Percentiles rank a stretch among this genome's conserved stretches.
Conservation (phyloP, 2,113 vertebrate genomes). For the Columba livia region DNA sequence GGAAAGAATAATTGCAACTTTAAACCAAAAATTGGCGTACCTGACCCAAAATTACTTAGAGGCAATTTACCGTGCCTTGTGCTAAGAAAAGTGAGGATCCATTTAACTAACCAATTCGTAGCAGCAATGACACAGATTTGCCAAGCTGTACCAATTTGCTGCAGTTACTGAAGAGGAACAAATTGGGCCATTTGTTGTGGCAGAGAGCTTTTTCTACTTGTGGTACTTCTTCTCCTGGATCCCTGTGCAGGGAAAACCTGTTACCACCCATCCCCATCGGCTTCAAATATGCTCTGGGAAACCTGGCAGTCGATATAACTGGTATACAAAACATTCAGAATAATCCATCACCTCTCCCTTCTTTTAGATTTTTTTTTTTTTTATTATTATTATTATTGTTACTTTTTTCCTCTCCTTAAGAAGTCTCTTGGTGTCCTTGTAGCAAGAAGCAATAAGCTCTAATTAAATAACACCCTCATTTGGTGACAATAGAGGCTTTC, state of each 20-base stretch:
- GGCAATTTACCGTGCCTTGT: conserved; percentile 11
- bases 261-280: background rate
- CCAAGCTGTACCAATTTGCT: background rate
- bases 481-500: background rate
- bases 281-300: background rate
- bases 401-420: background rate
- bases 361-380: background rate
- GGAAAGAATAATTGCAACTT: conserved; percentile 31
- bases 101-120: conserved; percentile 3
- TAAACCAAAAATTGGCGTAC: background rate
- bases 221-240: background rate
- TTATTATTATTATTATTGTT: no score
- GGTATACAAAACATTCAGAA: background rate
- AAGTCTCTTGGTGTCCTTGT: background rate
- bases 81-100: conserved; percentile 3
- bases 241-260: background rate
- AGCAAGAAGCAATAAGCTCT: background rate
- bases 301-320: background rate
- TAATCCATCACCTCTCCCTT: background rate
- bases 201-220: background rate
- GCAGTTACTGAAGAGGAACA: conserved; percentile 16
- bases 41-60: conserved; percentile 37
- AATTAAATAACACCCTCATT: background rate
- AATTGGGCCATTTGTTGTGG: background rate
- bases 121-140: conserved; percentile 4